Evolutionary conservation across 2,888 invertebrate species (phyloP).

Genomic region (Erannis defoliaria): DNA sequence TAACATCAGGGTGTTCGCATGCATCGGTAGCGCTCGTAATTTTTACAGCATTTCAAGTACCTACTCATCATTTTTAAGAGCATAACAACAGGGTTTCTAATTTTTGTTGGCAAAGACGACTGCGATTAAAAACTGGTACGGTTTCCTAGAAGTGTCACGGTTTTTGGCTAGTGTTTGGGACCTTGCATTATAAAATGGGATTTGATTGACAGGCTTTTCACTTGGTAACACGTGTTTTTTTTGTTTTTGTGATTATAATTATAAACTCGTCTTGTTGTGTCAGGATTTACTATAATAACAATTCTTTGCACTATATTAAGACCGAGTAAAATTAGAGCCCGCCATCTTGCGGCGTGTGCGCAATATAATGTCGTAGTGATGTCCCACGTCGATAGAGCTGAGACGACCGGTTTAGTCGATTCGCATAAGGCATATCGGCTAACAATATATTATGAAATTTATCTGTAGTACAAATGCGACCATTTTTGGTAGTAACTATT

Average conservation of each 20-base stretch:
- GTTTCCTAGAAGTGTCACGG: slow-evolving; percentile 23
- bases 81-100: slow-evolving; percentile 28
- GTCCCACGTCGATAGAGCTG: too few species aligned
- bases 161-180: slow-evolving; percentile 7
- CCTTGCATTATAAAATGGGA: slow-evolving; percentile 16
- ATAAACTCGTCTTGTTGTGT: not conserved
- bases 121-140: slow-evolving; percentile 12
- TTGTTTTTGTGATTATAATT: slow-evolving; percentile 1
- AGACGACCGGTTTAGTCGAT: too few species aligned
- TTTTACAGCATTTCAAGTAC: slow-evolving; percentile 35
- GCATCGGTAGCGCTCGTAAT: slow-evolving; percentile 36
- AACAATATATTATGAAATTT: too few species aligned
- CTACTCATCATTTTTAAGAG: slow-evolving; percentile 31
- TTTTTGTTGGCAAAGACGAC: slow-evolving; percentile 31
- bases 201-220: slow-evolving; percentile 8
- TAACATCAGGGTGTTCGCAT: slow-evolving; percentile 36
- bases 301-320: too few species aligned
- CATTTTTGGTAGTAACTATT: not conserved
- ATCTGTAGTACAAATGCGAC: too few species aligned
- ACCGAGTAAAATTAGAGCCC: too few species aligned
- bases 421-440: too few species aligned
- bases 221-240: slow-evolving; percentile 2
- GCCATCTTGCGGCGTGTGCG: too few species aligned
- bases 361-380: too few species aligned
- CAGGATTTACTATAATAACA: not conserved